A percentile compares a stretch with the other conserved stretches of the same genome.
Evolutionary conservation across 2,113 vertebrate genomes (phyloP).

Genomic region (Pelmatolapia mariae): DNA sequence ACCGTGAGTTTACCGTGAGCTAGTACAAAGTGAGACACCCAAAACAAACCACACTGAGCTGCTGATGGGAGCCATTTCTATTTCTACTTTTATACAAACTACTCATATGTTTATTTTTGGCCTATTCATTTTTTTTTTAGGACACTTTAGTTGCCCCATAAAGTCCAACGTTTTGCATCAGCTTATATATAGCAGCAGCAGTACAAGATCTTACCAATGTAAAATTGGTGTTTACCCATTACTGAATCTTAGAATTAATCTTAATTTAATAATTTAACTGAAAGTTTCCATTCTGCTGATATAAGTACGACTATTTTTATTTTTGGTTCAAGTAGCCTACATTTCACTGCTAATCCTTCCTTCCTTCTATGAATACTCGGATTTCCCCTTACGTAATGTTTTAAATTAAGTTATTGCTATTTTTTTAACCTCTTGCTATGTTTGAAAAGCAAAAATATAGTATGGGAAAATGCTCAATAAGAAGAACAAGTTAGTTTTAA

Average conservation of each 20-base stretch:
- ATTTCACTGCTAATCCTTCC: background rate
- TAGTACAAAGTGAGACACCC: background rate
- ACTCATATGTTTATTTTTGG: background rate
- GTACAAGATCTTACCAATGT: background rate
- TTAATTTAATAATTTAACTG: background rate
- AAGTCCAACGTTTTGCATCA: accelerated
- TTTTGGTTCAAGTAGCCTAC: background rate
- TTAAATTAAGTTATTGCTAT: background rate
- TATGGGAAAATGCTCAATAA: background rate
- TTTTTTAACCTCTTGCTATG: background rate
- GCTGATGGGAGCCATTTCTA: background rate
- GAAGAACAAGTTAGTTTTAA: background rate
- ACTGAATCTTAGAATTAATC: background rate
- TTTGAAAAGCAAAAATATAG: background rate
- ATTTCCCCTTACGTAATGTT: background rate
- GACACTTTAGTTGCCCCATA: background rate
- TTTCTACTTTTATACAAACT: background rate
- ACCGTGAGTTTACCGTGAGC: background rate
- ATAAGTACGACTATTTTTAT: background rate
- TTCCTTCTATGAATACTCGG: background rate
- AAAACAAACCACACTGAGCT: background rate
- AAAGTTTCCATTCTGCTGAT: background rate
- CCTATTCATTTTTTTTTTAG: background rate
- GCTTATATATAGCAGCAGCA: background rate
- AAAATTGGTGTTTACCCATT: background rate